These are phyloP conservation scores for Hypomecis punctinalis DNA, from an alignment of 2,888 invertebrate species.

Conservation along the genomic window DNA sequence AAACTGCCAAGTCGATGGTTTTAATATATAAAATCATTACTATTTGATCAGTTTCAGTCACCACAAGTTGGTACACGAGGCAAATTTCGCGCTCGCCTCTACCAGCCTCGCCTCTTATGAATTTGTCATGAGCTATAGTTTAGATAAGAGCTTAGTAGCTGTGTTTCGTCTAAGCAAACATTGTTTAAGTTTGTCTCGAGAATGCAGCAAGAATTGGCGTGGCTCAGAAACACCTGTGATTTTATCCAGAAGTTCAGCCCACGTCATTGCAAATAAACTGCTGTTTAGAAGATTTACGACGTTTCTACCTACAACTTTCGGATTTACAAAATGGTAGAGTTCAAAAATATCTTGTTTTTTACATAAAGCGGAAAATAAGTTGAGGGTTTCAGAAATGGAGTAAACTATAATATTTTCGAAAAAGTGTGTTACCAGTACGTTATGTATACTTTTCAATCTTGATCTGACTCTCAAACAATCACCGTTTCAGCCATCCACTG, in stretches of 20 bases:
- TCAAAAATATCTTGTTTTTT: too few species aligned
- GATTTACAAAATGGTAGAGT: background rate
- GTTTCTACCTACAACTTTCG: background rate
- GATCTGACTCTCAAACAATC: too few species aligned
- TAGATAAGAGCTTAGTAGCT: conserved; percentile 22
- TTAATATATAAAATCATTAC: conserved; percentile 42
- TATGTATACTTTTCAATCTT: too few species aligned
- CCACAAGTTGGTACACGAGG: conserved; percentile 46
- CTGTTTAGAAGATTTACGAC: conserved; percentile 13
- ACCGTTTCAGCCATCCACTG: too few species aligned
- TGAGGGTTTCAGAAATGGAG: too few species aligned
- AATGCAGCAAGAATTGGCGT: conserved; percentile 29
- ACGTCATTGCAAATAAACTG: conserved; percentile 20
- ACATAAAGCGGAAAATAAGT: too few species aligned
- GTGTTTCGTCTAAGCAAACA: conserved; percentile 28
- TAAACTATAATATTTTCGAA: too few species aligned
- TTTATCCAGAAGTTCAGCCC: conserved; percentile 26
- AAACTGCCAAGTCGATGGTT: too few species aligned
- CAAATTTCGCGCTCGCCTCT: conserved; percentile 56
- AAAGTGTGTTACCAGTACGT: too few species aligned
- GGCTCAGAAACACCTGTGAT: conserved; percentile 27
- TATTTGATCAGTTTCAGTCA: conserved; percentile 59
- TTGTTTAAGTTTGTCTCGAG: conserved; percentile 21
- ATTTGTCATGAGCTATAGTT: conserved; percentile 63
- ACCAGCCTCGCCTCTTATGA: conserved; percentile 52